Evolutionary conservation across 2,888 invertebrate genomes (phyloP).

Genomic region (Muschampia plurimacula): DNA sequence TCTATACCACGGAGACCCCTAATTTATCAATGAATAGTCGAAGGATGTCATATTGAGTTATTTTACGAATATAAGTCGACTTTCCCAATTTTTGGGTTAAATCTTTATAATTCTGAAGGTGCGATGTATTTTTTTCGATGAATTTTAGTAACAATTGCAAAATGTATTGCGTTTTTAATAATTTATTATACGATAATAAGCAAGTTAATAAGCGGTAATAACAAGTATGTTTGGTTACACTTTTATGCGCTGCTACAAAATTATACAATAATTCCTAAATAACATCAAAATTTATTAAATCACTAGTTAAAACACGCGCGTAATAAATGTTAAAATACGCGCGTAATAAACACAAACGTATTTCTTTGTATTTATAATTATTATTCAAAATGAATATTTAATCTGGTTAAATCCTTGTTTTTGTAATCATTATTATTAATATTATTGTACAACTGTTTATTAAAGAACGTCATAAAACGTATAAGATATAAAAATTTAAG

Average conservation of each 20-base stretch:
- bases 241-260: slow-evolving; percentile 23
- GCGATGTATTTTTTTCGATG: background rate
- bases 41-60: too few relatives aligned
- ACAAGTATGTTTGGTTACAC: slow-evolving; percentile 16
- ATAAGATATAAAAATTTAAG: slow-evolving; percentile 2
- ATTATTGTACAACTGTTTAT: background rate
- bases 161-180: background rate
- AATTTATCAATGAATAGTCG: too few relatives aligned
- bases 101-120: too few relatives aligned
- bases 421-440: background rate
- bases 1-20: too few relatives aligned
- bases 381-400: background rate
- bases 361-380: background rate
- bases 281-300: slow-evolving; percentile 6
- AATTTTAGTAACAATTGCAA: background rate
- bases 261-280: slow-evolving; percentile 24
- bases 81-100: too few relatives aligned
- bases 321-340: background rate
- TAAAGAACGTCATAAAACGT: slow-evolving; percentile 1
- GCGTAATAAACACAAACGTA: too few relatives aligned
- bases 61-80: too few relatives aligned
- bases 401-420: background rate
- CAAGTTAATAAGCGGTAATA: background rate
- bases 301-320: slow-evolving; percentile 14
- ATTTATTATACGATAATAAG: slow-evolving; percentile 5